Percentiles rank a stretch among this genome's conserved stretches.
phyloP scores from a whole-genome alignment of 2,888 invertebrate genomes.

The Cosmorhoe ocellata region DNA sequence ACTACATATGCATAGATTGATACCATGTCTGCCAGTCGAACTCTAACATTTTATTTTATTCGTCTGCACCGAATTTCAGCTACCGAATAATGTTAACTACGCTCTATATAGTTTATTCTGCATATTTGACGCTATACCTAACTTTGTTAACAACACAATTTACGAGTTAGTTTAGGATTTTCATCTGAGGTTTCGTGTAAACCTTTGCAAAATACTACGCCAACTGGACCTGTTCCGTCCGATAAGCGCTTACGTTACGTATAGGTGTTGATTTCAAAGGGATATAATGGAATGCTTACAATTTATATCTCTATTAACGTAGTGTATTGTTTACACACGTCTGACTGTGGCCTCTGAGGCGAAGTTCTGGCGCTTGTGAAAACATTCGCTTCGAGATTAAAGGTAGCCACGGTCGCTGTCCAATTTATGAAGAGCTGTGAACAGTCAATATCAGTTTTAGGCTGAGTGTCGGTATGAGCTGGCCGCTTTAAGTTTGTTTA shows the following conservation, averaged over 20 bases:
- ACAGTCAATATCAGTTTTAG: constrained; percentile 33
- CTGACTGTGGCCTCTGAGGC: constrained; percentile 67
- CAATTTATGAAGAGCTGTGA: constrained; percentile 46
- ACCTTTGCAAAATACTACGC: constrained; percentile 42
- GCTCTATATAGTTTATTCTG: constrained; percentile 51
- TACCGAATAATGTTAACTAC: constrained; percentile 55
- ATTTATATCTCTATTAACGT: constrained; percentile 81
- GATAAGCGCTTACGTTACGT: constrained; percentile 64
- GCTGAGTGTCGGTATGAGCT: constrained; percentile 39
- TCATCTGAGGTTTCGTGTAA: constrained; percentile 46
- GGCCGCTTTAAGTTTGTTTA: constrained; percentile 74
- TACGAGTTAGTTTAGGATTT: constrained; percentile 56
- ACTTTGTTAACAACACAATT: constrained; percentile 29
- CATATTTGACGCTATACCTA: constrained; percentile 48
- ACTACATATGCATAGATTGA: constrained; percentile 69
- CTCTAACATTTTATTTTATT: constrained; percentile 63
- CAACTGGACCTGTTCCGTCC: constrained; percentile 49
- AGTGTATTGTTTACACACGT: constrained; percentile 75
- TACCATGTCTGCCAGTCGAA: constrained; percentile 57
- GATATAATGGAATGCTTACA: constrained; percentile 74
- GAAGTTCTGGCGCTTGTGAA: constrained; percentile 71
- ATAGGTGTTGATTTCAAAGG: constrained; percentile 69
- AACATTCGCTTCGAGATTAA: constrained; percentile 77
- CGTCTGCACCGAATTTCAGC: constrained; percentile 56
- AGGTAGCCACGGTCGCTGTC: constrained; percentile 65